These are phyloP conservation scores for Ceratotherium simum DNA, from an alignment of 2,113 vertebrate genomes.

Conservation along the genomic window DNA sequence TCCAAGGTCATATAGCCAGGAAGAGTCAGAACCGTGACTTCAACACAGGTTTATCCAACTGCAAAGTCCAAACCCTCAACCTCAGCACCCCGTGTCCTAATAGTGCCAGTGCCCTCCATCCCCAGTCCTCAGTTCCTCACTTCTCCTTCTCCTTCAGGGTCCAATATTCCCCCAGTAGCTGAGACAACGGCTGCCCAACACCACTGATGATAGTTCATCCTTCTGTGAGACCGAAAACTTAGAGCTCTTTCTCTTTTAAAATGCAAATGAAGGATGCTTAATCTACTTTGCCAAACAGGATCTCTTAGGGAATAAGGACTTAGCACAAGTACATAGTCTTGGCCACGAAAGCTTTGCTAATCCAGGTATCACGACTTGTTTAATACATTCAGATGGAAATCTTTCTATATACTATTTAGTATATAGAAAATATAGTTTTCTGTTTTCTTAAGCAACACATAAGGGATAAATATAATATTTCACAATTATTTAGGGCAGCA, in stretches of 20 bases:
- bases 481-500: neutral
- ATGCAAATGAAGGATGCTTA: neutral
- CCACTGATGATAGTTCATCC: neutral
- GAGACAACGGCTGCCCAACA: neutral
- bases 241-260: neutral
- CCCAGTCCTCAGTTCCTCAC: too few relatives aligned
- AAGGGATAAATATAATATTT: neutral
- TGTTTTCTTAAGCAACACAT: neutral
- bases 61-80: neutral
- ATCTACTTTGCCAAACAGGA: neutral
- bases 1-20: neutral
- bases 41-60: neutral
- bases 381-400: neutral
- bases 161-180: neutral
- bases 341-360: neutral
- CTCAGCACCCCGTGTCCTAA: too few relatives aligned
- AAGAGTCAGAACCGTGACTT: neutral
- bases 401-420: neutral
- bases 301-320: neutral
- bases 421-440: neutral
- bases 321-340: neutral
- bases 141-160: neutral
- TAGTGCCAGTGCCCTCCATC: neutral
- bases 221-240: neutral
- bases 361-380: neutral